phyloP scores from a whole-genome alignment of 2,797 vertebrate species.

The Alcedo atthis region DNA sequence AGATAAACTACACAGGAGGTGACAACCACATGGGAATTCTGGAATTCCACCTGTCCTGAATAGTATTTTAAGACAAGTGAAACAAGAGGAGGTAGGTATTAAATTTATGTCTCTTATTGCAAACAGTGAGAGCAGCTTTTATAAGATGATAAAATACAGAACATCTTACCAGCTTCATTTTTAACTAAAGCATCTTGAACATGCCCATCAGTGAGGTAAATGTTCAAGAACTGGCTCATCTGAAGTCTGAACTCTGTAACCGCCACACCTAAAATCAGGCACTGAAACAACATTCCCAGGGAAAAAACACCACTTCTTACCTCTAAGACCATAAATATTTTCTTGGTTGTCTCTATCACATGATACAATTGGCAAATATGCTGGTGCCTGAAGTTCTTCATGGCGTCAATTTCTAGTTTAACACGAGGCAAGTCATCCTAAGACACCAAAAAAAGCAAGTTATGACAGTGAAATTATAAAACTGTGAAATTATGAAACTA shows the following conservation, averaged over 20 bases:
- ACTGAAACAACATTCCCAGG: rapidly evolving
- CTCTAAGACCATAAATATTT: constrained; percentile 96
- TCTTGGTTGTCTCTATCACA: constrained; percentile 90
- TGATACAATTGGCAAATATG: constrained; percentile 93
- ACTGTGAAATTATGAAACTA: too few relatives aligned
- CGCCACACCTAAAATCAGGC: neutral
- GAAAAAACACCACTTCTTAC: constrained; percentile 70
- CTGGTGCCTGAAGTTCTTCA: constrained; percentile 94
- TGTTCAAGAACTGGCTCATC: neutral
- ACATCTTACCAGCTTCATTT: neutral
- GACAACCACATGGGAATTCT: rapidly evolving
- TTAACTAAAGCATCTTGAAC: neutral
- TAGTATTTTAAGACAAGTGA: neutral
- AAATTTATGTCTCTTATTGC: neutral
- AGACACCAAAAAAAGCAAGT: constrained; percentile 2
- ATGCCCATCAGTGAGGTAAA: neutral
- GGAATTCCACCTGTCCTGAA: rapidly evolving
- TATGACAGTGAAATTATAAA: neutral
- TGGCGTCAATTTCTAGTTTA: constrained; percentile 92
- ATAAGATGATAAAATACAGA: neutral
- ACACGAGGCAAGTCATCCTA: constrained; percentile 92
- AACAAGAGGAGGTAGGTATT: neutral
- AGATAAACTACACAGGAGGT: rapidly evolving
- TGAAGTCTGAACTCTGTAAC: neutral
- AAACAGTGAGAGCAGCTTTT: neutral